A percentile compares a stretch with the other conserved stretches of the same genome.
phyloP scores from a whole-genome alignment of 2,797 vertebrate genomes.

The Euphonia xanthogaster region DNA sequence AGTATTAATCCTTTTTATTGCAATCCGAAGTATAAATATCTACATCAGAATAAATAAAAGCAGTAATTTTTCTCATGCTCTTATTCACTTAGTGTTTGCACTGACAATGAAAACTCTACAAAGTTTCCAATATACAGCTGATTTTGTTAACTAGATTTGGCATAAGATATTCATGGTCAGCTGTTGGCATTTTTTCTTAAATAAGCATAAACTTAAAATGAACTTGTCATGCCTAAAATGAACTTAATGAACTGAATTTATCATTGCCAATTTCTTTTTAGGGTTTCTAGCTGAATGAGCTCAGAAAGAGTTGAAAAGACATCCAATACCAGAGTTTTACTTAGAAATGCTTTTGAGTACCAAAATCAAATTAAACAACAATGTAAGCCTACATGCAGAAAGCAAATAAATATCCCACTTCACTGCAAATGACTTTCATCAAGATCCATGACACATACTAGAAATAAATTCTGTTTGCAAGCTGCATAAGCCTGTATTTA shows the following conservation, averaged over 20 bases:
- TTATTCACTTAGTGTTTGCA: neutral
- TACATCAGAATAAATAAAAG: neutral
- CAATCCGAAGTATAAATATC: neutral
- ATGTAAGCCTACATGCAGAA: neutral
- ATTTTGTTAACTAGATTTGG: neutral
- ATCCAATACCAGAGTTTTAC: neutral
- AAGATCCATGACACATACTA: neutral
- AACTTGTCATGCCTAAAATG: neutral
- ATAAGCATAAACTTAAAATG: neutral
- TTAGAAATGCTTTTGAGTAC: neutral
- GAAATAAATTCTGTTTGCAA: slow-evolving; percentile 18
- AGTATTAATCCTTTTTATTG: neutral
- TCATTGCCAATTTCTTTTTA: neutral
- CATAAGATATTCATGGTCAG: neutral
- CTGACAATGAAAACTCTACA: neutral
- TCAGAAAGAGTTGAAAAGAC: neutral
- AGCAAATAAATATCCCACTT: slow-evolving; percentile 35
- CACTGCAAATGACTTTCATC: neutral
- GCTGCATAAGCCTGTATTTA: slow-evolving; percentile 17
- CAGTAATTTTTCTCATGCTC: neutral
- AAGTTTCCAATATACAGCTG: neutral
- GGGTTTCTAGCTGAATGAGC: neutral
- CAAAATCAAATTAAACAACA: neutral
- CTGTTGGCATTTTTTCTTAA: neutral
- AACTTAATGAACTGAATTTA: neutral